Evolutionary conservation across 2,888 invertebrate species (phyloP), one percentile per base, ranked within the genome.

Genomic region (Leucophenga montana): DNA sequence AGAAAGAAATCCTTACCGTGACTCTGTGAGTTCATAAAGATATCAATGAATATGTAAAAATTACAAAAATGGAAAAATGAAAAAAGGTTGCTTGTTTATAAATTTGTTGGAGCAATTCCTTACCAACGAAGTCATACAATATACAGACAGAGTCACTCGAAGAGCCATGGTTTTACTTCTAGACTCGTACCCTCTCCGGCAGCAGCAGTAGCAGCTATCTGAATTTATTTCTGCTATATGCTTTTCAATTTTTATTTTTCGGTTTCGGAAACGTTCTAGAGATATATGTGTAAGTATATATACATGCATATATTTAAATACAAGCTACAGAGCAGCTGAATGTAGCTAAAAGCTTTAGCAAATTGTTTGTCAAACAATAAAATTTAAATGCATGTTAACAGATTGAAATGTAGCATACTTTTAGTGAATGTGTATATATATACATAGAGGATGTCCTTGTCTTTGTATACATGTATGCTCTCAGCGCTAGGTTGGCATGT

Each of bases 1-100:
- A 27, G 27, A 27, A 27, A 4, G 2, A 27, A 3, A 27, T 27
- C 2, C 27, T 39, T 39, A 8, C 39, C 8, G 39, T 39, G 39
- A 39, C 39, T 39, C 39, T 39, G 48, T 46, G 53, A 70, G 53
- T 66, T 66, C 65, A 70, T 70, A 75, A 75, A 71, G 71, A 71
- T 75, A 75, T 68, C 72, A 74, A 70, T 72, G 69, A 67, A 67
- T 27, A 31, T 73, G 70, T 39, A 66, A 39, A 64, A 64, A 64
- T 48, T 22, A 69, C 31, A 66, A 44, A 53, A 27, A 53, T 57
- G 39, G n/a, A 57, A 67, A 50, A 48, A 68, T 9, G 50, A 14
- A 67, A 70, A 74, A 74, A 59, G 68, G 67, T 67, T 48, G 57
- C 39, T 16, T 33, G 61, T 64, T 64, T 46, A 48, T 48, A 70